Conservation (phyloP, 23 tunicate genomes). For the Diplosoma virens region DNA sequence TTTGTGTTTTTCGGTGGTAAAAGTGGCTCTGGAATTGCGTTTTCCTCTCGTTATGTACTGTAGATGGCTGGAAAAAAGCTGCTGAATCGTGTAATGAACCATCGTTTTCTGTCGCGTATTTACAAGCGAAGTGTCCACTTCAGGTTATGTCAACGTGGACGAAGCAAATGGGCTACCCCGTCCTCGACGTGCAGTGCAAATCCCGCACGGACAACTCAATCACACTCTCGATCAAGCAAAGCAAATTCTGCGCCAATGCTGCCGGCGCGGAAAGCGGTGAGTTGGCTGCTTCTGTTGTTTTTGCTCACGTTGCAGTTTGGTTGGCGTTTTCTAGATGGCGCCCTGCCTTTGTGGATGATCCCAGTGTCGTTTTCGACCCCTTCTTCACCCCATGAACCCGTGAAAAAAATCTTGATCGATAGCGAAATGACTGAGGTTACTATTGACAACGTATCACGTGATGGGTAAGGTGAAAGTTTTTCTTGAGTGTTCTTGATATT, state of each 20-base stretch:
- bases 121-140: no score
- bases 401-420: conserved; percentile 55
- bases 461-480: conserved; percentile 23
- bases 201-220: conserved; percentile 59
- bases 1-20: no score
- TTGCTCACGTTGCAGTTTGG: not conserved
- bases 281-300: no score
- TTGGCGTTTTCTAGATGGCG: conserved; percentile 21
- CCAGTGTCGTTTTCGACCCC: conserved; percentile 72
- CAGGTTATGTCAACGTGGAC: conserved; percentile 98
- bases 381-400: conserved; percentile 41
- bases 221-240: conserved; percentile 71
- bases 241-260: conserved; percentile 83
- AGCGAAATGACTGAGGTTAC: conserved; percentile 42
- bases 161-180: conserved; percentile 91
- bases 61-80: no score
- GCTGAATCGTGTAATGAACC: no score
- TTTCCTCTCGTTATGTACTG: no score
- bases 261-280: not conserved
- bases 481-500: no score
- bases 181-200: conserved; percentile 55
- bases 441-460: conserved; percentile 59
- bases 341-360: conserved; percentile 57
- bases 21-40: no score
- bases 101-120: no score